phyloP scores from a whole-genome alignment of 2,113 vertebrate species.

The Epinephelus lanceolatus region DNA sequence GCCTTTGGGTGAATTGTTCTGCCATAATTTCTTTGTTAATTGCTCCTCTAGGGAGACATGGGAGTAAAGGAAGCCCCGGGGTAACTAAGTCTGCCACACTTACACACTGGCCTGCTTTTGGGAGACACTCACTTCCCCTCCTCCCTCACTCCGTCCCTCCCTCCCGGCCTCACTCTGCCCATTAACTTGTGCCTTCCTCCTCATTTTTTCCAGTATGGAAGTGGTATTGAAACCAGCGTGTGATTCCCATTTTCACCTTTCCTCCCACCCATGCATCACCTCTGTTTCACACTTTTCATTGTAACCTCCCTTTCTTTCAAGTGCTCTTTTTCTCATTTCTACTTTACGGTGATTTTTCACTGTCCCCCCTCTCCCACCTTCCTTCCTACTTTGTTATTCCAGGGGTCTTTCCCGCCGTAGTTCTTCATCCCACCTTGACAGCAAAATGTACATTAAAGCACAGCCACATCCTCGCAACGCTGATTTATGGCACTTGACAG shows the following conservation, averaged over 20 bases:
- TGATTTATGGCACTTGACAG: constrained; percentile 65
- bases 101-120: constrained; percentile 79
- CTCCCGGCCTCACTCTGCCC: constrained; percentile 12
- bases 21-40: constrained; percentile 88
- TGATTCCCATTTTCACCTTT: constrained; percentile 39
- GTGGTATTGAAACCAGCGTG: constrained; percentile 10
- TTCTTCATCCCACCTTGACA: constrained; percentile 63
- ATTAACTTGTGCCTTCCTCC: constrained; percentile 46
- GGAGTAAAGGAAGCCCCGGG: constrained; percentile 70
- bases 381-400: constrained; percentile 51
- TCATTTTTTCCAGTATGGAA: constrained; percentile 3
- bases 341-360: neutral
- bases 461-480: constrained; percentile 20
- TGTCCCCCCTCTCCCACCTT: neutral
- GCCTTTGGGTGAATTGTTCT: constrained; percentile 78
- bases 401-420: constrained; percentile 17
- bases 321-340: constrained; percentile 10
- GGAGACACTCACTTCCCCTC: constrained; percentile 47
- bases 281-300: constrained; percentile 31
- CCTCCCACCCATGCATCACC: constrained; percentile 7
- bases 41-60: constrained; percentile 82
- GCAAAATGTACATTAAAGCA: constrained; percentile 59
- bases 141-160: constrained; percentile 1
- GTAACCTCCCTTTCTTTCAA: constrained; percentile 18
- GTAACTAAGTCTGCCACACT: constrained; percentile 75